Evolutionary conservation across 2,797 vertebrate species (phyloP).

Genomic region (Gymnothorax javanicus): DNA sequence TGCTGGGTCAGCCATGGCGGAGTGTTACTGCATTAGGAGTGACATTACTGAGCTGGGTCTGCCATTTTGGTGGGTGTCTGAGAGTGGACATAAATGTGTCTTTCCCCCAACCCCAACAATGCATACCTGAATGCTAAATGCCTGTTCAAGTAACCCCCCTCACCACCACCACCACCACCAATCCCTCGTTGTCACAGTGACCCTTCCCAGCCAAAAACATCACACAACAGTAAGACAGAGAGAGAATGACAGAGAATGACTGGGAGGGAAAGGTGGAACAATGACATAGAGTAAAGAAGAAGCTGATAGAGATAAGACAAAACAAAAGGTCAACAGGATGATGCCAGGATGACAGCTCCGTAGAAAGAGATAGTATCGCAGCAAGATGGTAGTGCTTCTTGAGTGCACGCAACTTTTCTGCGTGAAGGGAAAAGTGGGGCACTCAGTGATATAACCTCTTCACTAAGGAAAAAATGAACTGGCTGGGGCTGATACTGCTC

Average conservation of each 20-base stretch:
- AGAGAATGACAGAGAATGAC: background rate
- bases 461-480: background rate
- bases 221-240: background rate
- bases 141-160: slow-evolving; percentile 1
- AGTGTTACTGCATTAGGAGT: background rate
- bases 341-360: background rate
- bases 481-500: background rate
- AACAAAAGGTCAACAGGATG: background rate
- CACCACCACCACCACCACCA: background rate
- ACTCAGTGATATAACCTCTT: background rate
- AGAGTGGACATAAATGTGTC: slow-evolving; percentile 4
- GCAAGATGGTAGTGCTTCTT: background rate
- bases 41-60: no score
- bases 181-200: slow-evolving; percentile 25
- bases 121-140: slow-evolving; percentile 21
- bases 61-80: background rate
- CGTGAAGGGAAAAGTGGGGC: background rate
- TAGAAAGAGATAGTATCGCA: background rate
- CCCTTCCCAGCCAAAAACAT: slow-evolving; percentile 13
- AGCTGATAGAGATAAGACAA: background rate
- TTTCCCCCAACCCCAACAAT: slow-evolving; percentile 2
- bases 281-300: background rate
- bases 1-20: background rate
- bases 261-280: background rate
- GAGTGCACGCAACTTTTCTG: background rate